Conservation (phyloP, 2,888 invertebrate genomes). For the Platypus cylindrus region DNA sequence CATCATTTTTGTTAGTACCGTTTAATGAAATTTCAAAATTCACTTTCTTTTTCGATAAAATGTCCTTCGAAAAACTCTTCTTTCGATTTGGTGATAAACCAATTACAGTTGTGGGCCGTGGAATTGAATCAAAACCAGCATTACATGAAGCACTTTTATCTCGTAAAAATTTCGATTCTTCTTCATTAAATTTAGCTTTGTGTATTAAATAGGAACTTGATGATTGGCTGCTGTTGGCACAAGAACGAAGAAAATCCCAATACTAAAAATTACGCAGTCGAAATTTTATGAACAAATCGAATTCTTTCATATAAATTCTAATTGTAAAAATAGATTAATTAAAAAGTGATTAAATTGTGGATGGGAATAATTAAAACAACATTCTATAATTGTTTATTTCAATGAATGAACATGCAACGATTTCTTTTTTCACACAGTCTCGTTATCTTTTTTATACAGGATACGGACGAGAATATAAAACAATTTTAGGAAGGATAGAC, state of each 20-base stretch:
- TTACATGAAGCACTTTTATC: conserved; percentile 72
- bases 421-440: too few relatives aligned
- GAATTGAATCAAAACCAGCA: conserved; percentile 56
- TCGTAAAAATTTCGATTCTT: conserved; percentile 45
- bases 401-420: too few relatives aligned
- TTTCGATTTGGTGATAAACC: conserved; percentile 21
- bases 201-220: conserved; percentile 33
- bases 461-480: too few relatives aligned
- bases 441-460: too few relatives aligned
- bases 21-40: conserved; percentile 23
- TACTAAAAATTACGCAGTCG: conserved; percentile 47
- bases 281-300: conserved; percentile 14
- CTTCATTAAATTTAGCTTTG: conserved; percentile 31
- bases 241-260: conserved; percentile 57
- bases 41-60: conserved; percentile 30
- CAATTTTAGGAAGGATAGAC: too few relatives aligned
- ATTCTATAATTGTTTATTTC: too few relatives aligned
- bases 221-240: conserved; percentile 37
- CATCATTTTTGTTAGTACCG: conserved; percentile 9
- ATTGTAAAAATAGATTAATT: too few relatives aligned
- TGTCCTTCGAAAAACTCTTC: conserved; percentile 24
- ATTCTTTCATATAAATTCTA: background rate
- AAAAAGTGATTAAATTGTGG: too few relatives aligned
- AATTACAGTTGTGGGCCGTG: conserved; percentile 49
- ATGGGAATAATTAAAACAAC: too few relatives aligned